Base-by-base conservation (phyloP, 2,888 invertebrate genomes). In the Athalia rosae region DNA sequence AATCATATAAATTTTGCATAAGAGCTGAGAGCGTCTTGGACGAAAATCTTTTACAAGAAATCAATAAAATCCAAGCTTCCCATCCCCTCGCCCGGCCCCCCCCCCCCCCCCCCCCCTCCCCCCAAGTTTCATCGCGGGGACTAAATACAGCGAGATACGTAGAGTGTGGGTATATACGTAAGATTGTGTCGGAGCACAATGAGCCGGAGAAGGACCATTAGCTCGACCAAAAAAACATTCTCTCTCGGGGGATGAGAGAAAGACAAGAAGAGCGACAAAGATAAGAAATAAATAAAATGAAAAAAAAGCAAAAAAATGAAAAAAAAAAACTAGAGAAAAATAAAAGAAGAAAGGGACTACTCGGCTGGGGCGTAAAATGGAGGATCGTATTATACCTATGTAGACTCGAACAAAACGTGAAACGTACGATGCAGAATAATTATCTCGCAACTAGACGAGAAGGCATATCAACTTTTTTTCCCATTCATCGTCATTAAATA, bases 1-100 rank as follows among this genome's bases (percentile, higher is more conserved):
- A 43, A 41, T n/a, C 4, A 66, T 41, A 69, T 69, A 28, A 56
- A 41, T 53, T 69, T 69, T 56, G 11, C 53, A 69, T 41, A 56
- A 28, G 69, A 41, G n/a, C 43, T 43, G 11, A 53, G 83, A 84
- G 84, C 87, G 85, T 77, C 77, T 79, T 77, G 82, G 84, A 81
- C 81, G 79, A 69, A 58, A 45, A 77, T 67, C 11, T 62, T 47
- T 67, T 71, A 74, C n/a, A 63, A 63, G 79, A 81, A 81, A 84
- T 82, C 83, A 81, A 84, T 84, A 81, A 79, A 80, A 81, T 80
- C 28, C 28, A 28, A 28, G 28, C 82, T 85, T 81, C 79, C 69
- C 28, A 28, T 28, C 28, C 28, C 28, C 28, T 28, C 28, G 28
- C 1, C 28, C 28, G 28, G 28, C 28, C 28, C 28, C 28, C 28